A percentile compares a stretch with the other conserved stretches of the same genome.
Conservation (phyloP, 2,113 vertebrate genomes). For the Cnemophilus loriae region DNA sequence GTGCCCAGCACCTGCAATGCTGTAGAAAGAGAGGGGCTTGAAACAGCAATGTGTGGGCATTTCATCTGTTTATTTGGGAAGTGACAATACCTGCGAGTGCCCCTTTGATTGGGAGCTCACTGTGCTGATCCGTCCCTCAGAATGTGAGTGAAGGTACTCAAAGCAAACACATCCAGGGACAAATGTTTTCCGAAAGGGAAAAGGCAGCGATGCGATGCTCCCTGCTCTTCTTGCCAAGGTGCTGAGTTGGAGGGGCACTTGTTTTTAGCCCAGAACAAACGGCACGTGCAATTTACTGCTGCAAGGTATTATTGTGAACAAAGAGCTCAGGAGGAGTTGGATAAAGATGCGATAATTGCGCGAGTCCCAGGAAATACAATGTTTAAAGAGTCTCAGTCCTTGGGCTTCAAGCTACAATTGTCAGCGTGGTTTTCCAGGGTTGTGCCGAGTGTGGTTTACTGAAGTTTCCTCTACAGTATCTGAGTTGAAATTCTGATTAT, state of each 20-base stretch:
- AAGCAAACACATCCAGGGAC: background rate
- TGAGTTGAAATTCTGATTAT: background rate
- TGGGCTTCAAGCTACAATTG: background rate
- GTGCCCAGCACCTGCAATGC: background rate
- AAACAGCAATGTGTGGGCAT: background rate
- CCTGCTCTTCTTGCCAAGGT: background rate
- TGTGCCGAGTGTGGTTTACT: background rate
- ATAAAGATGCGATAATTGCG: background rate
- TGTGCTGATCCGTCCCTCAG: background rate
- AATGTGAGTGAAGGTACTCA: fast-evolving
- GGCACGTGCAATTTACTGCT: background rate
- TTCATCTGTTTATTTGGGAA: background rate
- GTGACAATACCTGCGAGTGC: background rate
- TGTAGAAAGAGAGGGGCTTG: background rate
- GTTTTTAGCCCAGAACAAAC: background rate
- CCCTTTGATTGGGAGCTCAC: background rate
- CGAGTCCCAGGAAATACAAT: background rate
- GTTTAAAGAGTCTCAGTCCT: background rate
- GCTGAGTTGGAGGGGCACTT: background rate
- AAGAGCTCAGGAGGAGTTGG: background rate
- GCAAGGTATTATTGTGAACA: background rate
- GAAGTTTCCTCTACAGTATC: background rate
- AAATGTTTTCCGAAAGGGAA: background rate
- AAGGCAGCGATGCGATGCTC: background rate
- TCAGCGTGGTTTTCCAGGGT: background rate